Evolutionary conservation across 2,113 vertebrate genomes (phyloP), one percentile per base, ranked within the genome.

Genomic region (Melanerpes formicivorus): DNA sequence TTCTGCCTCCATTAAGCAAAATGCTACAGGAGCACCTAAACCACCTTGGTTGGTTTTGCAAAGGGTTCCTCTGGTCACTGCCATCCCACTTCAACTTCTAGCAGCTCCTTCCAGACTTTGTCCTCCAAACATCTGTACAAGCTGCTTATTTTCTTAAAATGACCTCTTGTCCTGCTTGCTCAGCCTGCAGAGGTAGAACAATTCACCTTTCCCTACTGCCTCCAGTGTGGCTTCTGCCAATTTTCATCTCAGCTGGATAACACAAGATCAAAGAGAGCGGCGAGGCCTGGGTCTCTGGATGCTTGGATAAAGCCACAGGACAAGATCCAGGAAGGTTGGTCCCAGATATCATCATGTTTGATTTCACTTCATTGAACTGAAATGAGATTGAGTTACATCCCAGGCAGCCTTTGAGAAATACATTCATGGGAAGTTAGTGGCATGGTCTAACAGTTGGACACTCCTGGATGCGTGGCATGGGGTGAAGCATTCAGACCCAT

Each of bases 341-440:
- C 42, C 59, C 74, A 81, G 48, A 44, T 54, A 72, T 11, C 56
- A 58, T 2, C 12, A 1, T 48, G 42, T 88, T 75, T 80, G 11
- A 76, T 87, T 93, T 93, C 22, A 67, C 48, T 34, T 80, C 62
- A 80, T 60, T 88, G 64, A 59, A 66, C 8, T 54, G 48, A 93
- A 75, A 67, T 64, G 30, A 21, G 18, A 27, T 64, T 48, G 71
- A 52, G 9, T 79, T 81, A 15, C 54, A 17, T 25, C 58, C 60
- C 44, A 60, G 21, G 9, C 30, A 22, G 50, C 9, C 74, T 70
- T 65, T 69, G 62, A 78, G 70, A 90, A 93, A 75, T 4, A 8
- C 13, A 30, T 3, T 44, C 22, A 34, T 3, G 14, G 56, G 10
- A 8, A 2, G 3, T 13, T 3, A 1, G 54, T 12, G 52, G 27